A percentile compares a stretch with the other conserved stretches of the same genome.
These are phyloP conservation scores for Aspidiotus rigidus DNA, from an alignment of 2,888 invertebrate species.

Conservation along the genomic window DNA sequence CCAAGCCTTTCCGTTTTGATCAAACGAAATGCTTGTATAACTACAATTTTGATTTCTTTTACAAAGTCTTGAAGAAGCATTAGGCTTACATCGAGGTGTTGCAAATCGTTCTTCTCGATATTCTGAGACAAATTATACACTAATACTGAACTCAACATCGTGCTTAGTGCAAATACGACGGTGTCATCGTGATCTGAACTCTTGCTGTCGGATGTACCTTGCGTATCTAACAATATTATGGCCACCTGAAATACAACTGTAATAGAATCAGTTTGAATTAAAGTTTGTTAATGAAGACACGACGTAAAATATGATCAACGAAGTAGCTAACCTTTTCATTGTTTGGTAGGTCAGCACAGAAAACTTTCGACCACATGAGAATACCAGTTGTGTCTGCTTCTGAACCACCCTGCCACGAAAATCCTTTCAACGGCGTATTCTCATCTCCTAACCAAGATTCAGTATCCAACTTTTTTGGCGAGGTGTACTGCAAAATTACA, in stretches of 20 bases:
- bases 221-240: slow-evolving; percentile 86
- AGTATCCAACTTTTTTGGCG: slow-evolving; percentile 1
- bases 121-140: slow-evolving; percentile 93
- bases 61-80: no score
- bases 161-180: slow-evolving; percentile 94
- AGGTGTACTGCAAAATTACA: slow-evolving; percentile 34
- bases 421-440: slow-evolving; percentile 73
- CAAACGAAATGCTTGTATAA: background rate
- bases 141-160: slow-evolving; percentile 95
- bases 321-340: slow-evolving; percentile 56
- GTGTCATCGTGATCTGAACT: slow-evolving; percentile 96
- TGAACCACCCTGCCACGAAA: slow-evolving; percentile 93
- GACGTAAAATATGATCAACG: background rate
- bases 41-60: no score
- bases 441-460: slow-evolving; percentile 76
- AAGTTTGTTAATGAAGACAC: background rate
- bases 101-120: slow-evolving; percentile 95
- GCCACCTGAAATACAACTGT: slow-evolving; percentile 55
- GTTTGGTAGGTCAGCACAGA: slow-evolving; percentile 61
- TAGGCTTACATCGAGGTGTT: slow-evolving; percentile 66
- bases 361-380: slow-evolving; percentile 91
- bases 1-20: background rate
- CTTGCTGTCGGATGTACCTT: slow-evolving; percentile 95
- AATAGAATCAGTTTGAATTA: background rate
- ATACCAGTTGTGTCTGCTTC: slow-evolving; percentile 95